These are phyloP conservation scores for Zaprionus ornatus DNA, from an alignment of 1,140 invertebrate genomes.

Conservation along the genomic window DNA sequence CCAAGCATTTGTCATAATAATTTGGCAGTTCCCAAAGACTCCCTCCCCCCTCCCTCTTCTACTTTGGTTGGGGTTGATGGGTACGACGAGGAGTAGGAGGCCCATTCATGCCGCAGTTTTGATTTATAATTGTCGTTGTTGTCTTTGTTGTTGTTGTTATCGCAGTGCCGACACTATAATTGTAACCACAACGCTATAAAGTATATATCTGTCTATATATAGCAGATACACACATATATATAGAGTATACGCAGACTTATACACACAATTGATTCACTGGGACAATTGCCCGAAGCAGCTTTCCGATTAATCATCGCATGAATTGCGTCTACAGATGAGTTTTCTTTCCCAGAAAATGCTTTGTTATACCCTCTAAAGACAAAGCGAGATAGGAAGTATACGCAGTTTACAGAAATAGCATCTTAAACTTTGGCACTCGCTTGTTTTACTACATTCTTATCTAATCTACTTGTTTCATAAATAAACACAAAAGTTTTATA, in stretches of 20 bases:
- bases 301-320: constrained; percentile 45
- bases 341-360: constrained; percentile 11
- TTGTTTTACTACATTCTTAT: constrained; percentile 1
- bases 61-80: constrained; percentile 5
- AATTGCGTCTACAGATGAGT: neutral
- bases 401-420: neutral
- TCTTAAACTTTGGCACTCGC: neutral
- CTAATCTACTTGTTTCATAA: neutral
- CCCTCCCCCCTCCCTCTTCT: neutral
- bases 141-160: constrained; percentile 22
- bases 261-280: constrained; percentile 39
- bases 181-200: constrained; percentile 18
- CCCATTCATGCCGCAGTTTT: constrained; percentile 29
- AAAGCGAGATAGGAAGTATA: neutral
- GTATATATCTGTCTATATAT: constrained; percentile 10
- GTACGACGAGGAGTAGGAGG: neutral
- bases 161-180: constrained; percentile 12
- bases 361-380: neutral
- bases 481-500: neutral
- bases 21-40: neutral
- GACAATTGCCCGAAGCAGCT: constrained; percentile 21
- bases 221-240: neutral
- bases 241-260: neutral
- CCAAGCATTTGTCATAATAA: neutral
- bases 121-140: constrained; percentile 35